phyloP scores from a whole-genome alignment of 2,113 vertebrate genomes.

The Planiliza haematocheilus region DNA sequence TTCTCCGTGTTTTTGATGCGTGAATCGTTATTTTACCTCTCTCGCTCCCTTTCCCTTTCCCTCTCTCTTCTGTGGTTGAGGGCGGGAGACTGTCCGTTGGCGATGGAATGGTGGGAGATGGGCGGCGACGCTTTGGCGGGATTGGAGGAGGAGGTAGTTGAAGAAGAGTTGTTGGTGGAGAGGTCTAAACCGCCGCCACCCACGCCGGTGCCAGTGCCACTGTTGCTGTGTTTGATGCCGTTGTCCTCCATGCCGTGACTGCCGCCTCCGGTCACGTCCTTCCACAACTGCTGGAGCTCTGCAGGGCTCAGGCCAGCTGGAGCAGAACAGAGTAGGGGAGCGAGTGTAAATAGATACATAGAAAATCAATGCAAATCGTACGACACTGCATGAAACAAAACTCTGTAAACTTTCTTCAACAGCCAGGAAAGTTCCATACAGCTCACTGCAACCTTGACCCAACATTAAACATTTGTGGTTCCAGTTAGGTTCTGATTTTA shows the following conservation, averaged over 20 bases:
- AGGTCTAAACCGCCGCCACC: constrained; percentile 90
- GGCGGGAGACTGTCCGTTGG: constrained; percentile 97
- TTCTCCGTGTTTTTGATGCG: constrained; percentile 5
- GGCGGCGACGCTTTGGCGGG: constrained; percentile 98
- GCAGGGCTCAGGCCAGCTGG: constrained; percentile 96
- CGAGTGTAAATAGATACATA: too few species aligned
- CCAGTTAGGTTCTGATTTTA: not conserved
- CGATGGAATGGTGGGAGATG: constrained; percentile 96
- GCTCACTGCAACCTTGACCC: not conserved
- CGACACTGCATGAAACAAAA: not conserved
- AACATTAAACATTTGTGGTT: too few species aligned
- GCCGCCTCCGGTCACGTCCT: constrained; percentile 90
- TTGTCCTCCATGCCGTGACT: constrained; percentile 73
- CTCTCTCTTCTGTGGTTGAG: constrained; percentile 96
- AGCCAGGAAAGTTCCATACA: constrained; percentile 18
- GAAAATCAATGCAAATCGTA: not conserved
- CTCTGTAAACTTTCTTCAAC: constrained; percentile 11
- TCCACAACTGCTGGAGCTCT: constrained; percentile 99
- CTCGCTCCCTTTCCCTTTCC: constrained; percentile 82
- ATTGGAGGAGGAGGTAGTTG: constrained; percentile 99
- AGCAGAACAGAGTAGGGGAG: not conserved
- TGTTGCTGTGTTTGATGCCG: constrained; percentile 71
- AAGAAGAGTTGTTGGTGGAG: constrained; percentile 95
- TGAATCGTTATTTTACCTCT: constrained; percentile 58
- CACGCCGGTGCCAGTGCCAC: constrained; percentile 64